phyloP scores from a whole-genome alignment of 2,797 vertebrate species.

The Anableps anableps region DNA sequence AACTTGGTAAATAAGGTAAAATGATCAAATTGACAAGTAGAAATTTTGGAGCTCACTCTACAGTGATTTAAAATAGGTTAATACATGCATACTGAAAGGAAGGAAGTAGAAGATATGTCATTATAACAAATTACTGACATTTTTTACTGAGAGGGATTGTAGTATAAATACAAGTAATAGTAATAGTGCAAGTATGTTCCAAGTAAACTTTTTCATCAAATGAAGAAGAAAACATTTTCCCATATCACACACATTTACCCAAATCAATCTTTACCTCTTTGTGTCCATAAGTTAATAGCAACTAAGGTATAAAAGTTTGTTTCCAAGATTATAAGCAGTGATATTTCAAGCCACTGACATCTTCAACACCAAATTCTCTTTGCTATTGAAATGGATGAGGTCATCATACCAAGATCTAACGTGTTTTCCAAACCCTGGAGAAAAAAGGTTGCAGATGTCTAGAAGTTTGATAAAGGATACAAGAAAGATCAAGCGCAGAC shows the following conservation, averaged over 20 bases:
- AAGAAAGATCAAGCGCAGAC: slow-evolving; percentile 16
- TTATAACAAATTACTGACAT: not conserved
- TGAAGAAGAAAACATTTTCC: not conserved
- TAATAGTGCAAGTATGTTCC: not conserved
- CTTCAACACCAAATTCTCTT: slow-evolving; percentile 12
- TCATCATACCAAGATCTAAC: slow-evolving; percentile 15
- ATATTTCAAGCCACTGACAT: not conserved
- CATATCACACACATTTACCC: not conserved
- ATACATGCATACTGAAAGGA: not conserved
- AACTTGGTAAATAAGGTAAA: slow-evolving; percentile 15
- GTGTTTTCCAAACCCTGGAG: not conserved
- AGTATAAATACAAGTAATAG: not conserved
- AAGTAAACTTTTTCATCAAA: not conserved
- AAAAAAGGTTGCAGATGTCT: slow-evolving; percentile 3
- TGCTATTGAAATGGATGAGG: not conserved
- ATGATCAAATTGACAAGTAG: slow-evolving; percentile 8
- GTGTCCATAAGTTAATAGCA: not conserved
- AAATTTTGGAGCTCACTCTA: slow-evolving; percentile 5
- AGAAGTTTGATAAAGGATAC: not conserved
- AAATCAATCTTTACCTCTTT: not conserved
- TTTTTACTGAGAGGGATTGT: not conserved
- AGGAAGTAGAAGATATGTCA: not conserved
- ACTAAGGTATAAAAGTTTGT: not conserved
- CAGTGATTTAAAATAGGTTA: slow-evolving; percentile 16
- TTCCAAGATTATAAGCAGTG: not conserved